Conservation (phyloP, 2,113 vertebrate species). For the Vanacampus margaritifer region DNA sequence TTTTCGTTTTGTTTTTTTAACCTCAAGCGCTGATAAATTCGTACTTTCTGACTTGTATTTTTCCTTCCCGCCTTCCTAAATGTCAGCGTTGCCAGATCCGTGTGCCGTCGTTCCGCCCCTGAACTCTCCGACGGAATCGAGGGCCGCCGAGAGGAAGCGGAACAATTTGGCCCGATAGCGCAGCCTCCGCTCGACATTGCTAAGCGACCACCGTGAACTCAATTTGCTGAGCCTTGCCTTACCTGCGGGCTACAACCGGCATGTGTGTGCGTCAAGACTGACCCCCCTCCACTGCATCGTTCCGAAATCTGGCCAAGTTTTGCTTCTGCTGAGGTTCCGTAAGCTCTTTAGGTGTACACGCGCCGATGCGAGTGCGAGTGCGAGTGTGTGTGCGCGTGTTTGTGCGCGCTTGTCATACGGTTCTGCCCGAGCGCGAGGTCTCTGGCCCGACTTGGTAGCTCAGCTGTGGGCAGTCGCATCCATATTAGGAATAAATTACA, state of each 20-base stretch:
- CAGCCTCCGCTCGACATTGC: conserved; percentile 68
- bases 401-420: conserved; percentile 36
- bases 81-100: conserved; percentile 62
- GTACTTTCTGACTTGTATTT: conserved; percentile 54
- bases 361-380: conserved; percentile 8
- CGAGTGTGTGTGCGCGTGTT: conserved; percentile 29
- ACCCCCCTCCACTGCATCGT: conserved; percentile 50
- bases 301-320: conserved; percentile 56
- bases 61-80: conserved; percentile 52
- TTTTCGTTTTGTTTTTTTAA: conserved; percentile 30
- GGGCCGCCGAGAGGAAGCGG: conserved; percentile 70
- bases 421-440: conserved; percentile 48
- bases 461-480: conserved; percentile 66
- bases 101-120: conserved; percentile 61
- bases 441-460: conserved; percentile 54
- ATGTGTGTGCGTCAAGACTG: conserved; percentile 22
- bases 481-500: conserved; percentile 59
- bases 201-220: conserved; percentile 72
- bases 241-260: conserved; percentile 54
- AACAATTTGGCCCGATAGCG: conserved; percentile 74
- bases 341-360: conserved; percentile 18
- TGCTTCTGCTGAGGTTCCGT: conserved; percentile 48
- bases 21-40: conserved; percentile 48
- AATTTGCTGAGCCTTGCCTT: conserved; percentile 69
- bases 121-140: conserved; percentile 70